These are phyloP conservation scores for Bhutanitis thaidina DNA, from an alignment of 2,888 invertebrate genomes.

Conservation along the genomic window DNA sequence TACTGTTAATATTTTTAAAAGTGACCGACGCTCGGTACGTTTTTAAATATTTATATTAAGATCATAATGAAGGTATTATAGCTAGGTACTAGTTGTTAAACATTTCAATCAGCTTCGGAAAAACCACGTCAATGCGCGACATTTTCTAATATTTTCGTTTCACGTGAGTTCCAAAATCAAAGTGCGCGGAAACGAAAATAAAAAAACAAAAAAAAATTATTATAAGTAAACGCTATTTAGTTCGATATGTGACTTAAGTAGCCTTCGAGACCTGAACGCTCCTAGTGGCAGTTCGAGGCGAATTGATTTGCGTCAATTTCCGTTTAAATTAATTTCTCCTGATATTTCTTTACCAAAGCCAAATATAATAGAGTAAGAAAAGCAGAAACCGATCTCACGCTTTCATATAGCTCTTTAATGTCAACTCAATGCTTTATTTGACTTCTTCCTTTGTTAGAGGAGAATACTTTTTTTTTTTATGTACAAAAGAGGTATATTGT, in stretches of 20 bases:
- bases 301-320: conserved; percentile 22
- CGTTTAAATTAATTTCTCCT: conserved; percentile 14
- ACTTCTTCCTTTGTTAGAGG: conserved; percentile 7
- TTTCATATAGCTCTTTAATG: conserved; percentile 17
- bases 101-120: no score
- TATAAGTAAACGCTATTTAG: no score
- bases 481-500: conserved; percentile 3
- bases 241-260: neutral
- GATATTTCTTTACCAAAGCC: conserved; percentile 10
- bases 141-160: no score
- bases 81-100: no score
- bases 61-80: no score
- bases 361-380: conserved; percentile 19
- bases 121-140: no score
- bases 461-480: neutral
- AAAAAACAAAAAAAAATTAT: no score
- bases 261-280: conserved; percentile 2
- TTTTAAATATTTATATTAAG: no score
- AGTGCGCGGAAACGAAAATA: no score
- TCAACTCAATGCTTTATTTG: conserved; percentile 14
- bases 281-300: neutral
- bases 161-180: no score
- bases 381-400: conserved; percentile 19
- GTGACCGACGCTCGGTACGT: no score
- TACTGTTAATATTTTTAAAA: no score